phyloP scores from a whole-genome alignment of 2,113 vertebrate species.

The Eudyptes chrysolophus region DNA sequence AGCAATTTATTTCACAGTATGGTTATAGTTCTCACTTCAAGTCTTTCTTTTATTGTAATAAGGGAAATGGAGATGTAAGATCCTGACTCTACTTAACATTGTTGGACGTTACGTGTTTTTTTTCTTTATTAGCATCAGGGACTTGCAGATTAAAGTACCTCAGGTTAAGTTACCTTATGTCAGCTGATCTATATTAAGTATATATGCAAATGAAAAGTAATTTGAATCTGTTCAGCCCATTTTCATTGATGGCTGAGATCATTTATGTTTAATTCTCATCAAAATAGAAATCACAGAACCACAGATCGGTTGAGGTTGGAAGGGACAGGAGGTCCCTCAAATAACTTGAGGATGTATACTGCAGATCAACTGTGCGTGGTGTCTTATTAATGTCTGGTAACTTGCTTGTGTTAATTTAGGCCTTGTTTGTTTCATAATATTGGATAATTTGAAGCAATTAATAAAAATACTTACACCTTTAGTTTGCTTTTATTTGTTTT shows the following conservation, averaged over 20 bases:
- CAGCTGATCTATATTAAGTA: background rate
- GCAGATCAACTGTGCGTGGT: background rate
- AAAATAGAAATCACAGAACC: background rate
- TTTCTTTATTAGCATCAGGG: background rate
- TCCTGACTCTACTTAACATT: background rate
- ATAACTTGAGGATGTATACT: background rate
- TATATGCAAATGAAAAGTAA: background rate
- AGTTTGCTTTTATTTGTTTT: background rate
- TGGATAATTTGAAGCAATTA: background rate
- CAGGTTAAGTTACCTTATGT: background rate
- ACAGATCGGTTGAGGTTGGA: background rate
- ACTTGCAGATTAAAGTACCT: background rate
- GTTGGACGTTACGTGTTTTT: accelerated
- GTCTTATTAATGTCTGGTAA: background rate
- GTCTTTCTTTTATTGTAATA: background rate
- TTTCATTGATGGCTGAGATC: background rate
- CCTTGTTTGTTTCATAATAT: background rate
- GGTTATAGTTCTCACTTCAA: background rate
- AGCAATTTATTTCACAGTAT: slow-evolving; percentile 35
- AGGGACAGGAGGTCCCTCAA: background rate
- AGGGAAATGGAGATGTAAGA: background rate
- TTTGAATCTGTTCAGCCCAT: background rate
- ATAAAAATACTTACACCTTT: background rate
- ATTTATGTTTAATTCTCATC: background rate
- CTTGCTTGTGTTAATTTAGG: background rate